A percentile compares a stretch with the other conserved stretches of the same genome.
Conservation (phyloP, 2,113 vertebrate genomes). For the Platanista minor region DNA sequence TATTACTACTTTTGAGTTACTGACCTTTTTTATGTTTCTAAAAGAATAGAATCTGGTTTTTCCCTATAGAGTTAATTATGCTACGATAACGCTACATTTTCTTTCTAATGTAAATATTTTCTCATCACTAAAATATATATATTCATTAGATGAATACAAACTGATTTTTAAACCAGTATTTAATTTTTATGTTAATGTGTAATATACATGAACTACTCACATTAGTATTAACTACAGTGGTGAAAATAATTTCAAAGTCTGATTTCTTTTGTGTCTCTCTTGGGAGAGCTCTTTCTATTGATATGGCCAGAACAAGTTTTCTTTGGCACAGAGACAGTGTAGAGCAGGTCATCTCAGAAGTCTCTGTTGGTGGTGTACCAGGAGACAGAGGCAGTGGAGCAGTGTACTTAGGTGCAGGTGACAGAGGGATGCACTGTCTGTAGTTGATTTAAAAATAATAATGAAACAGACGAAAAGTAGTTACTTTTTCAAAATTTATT, state of each 20-base stretch:
- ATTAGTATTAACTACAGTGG: neutral
- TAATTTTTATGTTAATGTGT: neutral
- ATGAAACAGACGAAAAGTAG: neutral
- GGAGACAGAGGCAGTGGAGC: neutral
- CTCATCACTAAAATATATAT: neutral
- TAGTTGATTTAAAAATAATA: neutral
- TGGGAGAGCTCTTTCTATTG: neutral
- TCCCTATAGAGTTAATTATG: neutral
- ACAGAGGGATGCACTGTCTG: neutral
- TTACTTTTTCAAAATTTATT: neutral
- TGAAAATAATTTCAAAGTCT: neutral
- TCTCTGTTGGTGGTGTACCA: neutral
- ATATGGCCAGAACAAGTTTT: neutral
- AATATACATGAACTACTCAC: neutral
- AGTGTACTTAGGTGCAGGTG: neutral
- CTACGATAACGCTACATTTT: neutral
- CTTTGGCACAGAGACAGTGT: neutral
- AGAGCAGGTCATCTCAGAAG: neutral
- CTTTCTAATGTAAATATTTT: neutral
- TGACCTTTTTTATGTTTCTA: slow-evolving; percentile 5
- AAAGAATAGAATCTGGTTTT: slow-evolving; percentile 37
- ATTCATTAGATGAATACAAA: neutral
- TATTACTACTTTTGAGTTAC: slow-evolving; percentile 33
- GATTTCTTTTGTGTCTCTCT: neutral
- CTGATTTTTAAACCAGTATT: slow-evolving; percentile 18